phyloP scores from a whole-genome alignment of 2,113 vertebrate species.

The Hyaena hyaena region DNA sequence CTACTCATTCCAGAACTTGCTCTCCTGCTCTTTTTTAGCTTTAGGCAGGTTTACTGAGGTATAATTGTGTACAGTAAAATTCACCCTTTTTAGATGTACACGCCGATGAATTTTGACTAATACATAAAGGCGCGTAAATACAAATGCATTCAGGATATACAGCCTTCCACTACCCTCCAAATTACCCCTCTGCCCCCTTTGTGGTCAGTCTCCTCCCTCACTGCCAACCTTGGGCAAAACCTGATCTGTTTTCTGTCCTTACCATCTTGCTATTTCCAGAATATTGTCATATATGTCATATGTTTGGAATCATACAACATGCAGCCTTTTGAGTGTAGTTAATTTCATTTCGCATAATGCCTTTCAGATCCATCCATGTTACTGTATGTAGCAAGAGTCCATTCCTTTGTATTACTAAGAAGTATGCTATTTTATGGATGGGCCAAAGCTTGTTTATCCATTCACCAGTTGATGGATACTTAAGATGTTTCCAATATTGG shows the following conservation, averaged over 20 bases:
- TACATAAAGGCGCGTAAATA: background rate
- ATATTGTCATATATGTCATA: background rate
- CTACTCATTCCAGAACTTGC: background rate
- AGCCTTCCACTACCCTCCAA: background rate
- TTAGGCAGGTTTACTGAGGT: background rate
- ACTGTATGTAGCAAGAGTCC: background rate
- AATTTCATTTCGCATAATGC: background rate
- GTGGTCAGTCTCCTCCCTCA: background rate
- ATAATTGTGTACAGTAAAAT: background rate
- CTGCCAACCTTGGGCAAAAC: background rate
- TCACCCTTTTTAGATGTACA: background rate
- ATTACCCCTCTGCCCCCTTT: no score
- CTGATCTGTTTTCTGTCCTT: background rate
- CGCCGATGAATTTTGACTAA: background rate
- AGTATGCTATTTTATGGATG: background rate
- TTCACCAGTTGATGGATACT: background rate
- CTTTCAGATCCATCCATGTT: background rate
- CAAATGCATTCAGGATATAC: background rate
- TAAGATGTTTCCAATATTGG: background rate
- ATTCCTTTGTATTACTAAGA: background rate
- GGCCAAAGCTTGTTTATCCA: background rate
- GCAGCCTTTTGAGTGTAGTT: background rate
- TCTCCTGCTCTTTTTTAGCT: background rate
- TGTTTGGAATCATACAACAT: background rate
- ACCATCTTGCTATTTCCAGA: background rate